A percentile compares a stretch with the other conserved stretches of the same genome.
These are phyloP conservation scores for Halichoerus grypus DNA, from an alignment of 2,113 vertebrate genomes.

Conservation along the genomic window DNA sequence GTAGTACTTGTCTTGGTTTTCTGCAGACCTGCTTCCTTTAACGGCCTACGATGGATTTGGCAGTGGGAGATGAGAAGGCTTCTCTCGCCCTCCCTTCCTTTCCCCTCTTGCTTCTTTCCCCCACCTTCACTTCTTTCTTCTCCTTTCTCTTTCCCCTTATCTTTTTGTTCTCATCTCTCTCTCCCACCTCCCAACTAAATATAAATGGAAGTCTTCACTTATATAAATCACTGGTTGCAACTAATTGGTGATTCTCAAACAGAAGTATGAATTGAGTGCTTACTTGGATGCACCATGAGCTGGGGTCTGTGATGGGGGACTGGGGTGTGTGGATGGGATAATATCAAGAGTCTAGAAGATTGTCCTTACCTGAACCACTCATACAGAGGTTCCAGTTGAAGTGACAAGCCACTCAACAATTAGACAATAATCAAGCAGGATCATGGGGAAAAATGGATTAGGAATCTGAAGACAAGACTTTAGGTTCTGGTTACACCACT, in stretches of 20 bases:
- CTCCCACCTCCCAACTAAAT: not conserved
- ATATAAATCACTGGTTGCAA: not conserved
- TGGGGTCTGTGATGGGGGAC: not conserved
- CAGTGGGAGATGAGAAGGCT: not conserved
- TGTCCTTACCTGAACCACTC: not conserved
- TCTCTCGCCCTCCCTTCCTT: not conserved
- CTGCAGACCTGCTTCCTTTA: constrained; percentile 55
- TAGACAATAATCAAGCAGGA: not conserved
- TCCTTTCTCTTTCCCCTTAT: not conserved
- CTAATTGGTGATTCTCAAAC: not conserved
- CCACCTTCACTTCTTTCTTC: not conserved
- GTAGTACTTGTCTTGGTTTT: constrained; percentile 52
- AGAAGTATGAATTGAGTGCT: not conserved
- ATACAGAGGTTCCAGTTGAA: not conserved
- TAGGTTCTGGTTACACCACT: not conserved
- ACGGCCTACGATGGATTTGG: constrained; percentile 4
- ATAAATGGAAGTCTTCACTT: not conserved
- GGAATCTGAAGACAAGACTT: not conserved
- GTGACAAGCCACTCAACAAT: not conserved
- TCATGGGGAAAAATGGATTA: not conserved
- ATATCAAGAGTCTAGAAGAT: not conserved
- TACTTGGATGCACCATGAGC: not conserved
- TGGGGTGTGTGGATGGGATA: fast-evolving
- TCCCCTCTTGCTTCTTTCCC: not conserved
- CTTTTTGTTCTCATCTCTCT: not conserved